Evolutionary conservation across 2,113 vertebrate species (phyloP), one percentile per base, ranked within the genome.

Genomic region (Percina caprodes): DNA sequence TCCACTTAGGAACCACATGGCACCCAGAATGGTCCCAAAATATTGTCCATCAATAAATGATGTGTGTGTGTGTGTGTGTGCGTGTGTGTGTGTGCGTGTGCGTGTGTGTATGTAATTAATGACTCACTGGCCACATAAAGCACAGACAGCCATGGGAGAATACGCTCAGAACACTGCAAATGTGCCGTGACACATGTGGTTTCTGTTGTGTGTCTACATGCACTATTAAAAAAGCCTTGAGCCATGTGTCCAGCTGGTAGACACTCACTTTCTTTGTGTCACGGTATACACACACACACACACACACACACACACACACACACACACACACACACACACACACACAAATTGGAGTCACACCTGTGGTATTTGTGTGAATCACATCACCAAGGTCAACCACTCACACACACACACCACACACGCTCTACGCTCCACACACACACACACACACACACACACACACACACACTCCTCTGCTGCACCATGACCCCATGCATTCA

Each of bases 1-100:
- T 75, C 52, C 60, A 87, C 80, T 80, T 69, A 72, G 67, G 39
- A 67, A 46, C 60, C 67, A 68, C 72, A 87, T 48, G 16, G 62
- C 61, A 71, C 48, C 45, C 26, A 76, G 52, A 52, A 42, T n/a
- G 23, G 3, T 55, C 66, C 60, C 30, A 3, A 35, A 68, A 58
- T 49, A 61, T 39, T 51, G 9, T 11, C 13, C 55, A 71, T 58
- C 67, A 60, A 58, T 74, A 73, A n/a, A 19, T 55, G 18, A 30
- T 2, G 42, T 60, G 12, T 81, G 48, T 74, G 54, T 73, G 61
- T 46, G 71, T 52, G n/a, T 19, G 66, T 63, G 55, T 48, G 54
- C 35, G 68, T 56, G 68, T 74, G 61, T 46, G 33, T 56, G 14
- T 56, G 35, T 52, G 71, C 39, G 72, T 56, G 39, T 70, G 58